These are phyloP conservation scores for Centropyge bicolor DNA, from an alignment of 2,797 vertebrate genomes.

Conservation along the genomic window DNA sequence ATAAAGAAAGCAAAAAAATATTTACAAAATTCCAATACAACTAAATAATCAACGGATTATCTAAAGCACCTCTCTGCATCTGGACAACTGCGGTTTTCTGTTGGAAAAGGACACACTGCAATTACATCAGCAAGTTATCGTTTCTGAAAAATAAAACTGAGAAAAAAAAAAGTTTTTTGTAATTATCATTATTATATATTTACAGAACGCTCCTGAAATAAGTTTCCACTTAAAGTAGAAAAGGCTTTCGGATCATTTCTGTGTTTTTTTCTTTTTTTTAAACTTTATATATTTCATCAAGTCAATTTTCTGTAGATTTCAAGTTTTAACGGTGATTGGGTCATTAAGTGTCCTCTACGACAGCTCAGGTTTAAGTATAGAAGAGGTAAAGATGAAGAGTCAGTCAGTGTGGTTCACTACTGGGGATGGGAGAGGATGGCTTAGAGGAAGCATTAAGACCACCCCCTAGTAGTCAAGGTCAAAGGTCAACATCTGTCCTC, in stretches of 20 bases:
- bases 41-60: conserved; percentile 91
- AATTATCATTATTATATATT: conserved; percentile 81
- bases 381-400: conserved; percentile 80
- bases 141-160: conserved; percentile 83
- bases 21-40: conserved; percentile 94
- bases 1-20: conserved; percentile 93
- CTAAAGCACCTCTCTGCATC: conserved; percentile 92
- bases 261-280: conserved; percentile 42
- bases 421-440: conserved; percentile 80
- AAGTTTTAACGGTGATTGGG: conserved; percentile 86
- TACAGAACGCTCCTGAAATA: conserved; percentile 89
- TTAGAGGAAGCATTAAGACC: conserved; percentile 85
- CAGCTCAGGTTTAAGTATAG: conserved; percentile 77
- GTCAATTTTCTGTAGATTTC: conserved; percentile 85
- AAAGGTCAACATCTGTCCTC: conserved; percentile 73
- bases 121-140: conserved; percentile 84
- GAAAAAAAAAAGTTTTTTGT: conserved; percentile 58
- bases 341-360: conserved; percentile 79
- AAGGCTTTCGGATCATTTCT: conserved; percentile 88
- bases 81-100: conserved; percentile 82
- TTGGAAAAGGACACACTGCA: conserved; percentile 86
- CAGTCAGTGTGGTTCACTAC: conserved; percentile 76
- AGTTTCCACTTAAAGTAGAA: conserved; percentile 87
- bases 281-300: conserved; percentile 81
- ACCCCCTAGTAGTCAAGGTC: conserved; percentile 79